Evolutionary conservation across 2,113 vertebrate genomes (phyloP).

Genomic region (Bos javanicus): DNA sequence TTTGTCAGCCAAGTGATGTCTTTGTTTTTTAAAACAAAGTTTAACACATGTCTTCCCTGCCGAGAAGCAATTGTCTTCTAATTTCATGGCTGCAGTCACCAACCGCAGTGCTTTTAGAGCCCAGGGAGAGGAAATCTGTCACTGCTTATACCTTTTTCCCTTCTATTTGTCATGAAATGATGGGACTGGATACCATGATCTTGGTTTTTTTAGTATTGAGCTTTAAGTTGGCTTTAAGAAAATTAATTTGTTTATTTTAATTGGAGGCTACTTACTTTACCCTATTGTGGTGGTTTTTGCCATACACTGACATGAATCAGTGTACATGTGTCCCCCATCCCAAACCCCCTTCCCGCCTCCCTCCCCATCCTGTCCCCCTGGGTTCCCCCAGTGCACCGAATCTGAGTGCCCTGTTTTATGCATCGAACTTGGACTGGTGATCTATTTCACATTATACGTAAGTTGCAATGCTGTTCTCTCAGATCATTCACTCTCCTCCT

Average conservation of each 20-base stretch:
- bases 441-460: neutral
- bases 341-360: accelerated
- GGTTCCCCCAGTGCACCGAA: neutral
- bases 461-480: neutral
- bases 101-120: neutral
- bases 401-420: neutral
- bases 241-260: neutral
- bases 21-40: neutral
- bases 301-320: neutral
- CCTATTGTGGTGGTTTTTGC: neutral
- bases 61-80: neutral
- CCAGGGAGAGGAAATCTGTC: neutral
- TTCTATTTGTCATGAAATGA: neutral
- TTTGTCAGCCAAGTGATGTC: neutral
- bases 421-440: neutral
- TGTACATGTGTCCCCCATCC: neutral
- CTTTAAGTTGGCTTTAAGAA: neutral
- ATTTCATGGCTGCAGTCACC: neutral
- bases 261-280: neutral
- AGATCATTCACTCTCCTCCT: neutral
- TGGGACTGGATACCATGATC: neutral
- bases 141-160: neutral
- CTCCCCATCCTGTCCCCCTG: neutral
- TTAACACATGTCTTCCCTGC: neutral
- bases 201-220: neutral